These are phyloP conservation scores for Cinclus cinclus DNA, from an alignment of 2,113 vertebrate species.

Conservation along the genomic window DNA sequence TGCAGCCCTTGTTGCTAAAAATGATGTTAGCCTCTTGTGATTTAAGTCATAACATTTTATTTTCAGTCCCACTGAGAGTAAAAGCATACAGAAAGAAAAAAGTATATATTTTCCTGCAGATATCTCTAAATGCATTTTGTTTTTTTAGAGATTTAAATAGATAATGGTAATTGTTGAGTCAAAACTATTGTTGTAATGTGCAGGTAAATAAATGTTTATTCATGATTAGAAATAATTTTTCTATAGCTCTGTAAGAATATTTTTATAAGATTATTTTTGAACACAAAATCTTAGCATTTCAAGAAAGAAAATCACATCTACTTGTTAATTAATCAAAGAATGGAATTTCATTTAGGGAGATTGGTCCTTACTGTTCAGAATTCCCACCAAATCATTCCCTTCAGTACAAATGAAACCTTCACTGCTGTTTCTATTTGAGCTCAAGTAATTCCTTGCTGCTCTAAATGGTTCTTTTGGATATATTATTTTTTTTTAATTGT, in stretches of 20 bases:
- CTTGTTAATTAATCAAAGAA: constrained; percentile 71
- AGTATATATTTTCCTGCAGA: constrained; percentile 71
- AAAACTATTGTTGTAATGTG: constrained; percentile 65
- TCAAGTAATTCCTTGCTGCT: constrained; percentile 28
- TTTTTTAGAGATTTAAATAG: constrained; percentile 77
- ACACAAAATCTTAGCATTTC: constrained; percentile 54
- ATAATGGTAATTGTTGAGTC: constrained; percentile 73
- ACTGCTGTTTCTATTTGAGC: constrained; percentile 46
- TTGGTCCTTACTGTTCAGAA: constrained; percentile 59
- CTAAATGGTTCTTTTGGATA: constrained; percentile 50
- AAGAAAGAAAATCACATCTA: constrained; percentile 59
- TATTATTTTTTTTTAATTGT: constrained; percentile 29
- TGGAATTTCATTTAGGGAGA: constrained; percentile 67
- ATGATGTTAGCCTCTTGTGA: constrained; percentile 95
- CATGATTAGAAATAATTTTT: constrained; percentile 51
- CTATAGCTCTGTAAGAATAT: neutral
- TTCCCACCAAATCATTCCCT: constrained; percentile 56
- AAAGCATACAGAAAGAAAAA: constrained; percentile 78
- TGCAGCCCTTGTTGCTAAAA: constrained; percentile 90
- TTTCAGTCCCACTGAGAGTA: constrained; percentile 84
- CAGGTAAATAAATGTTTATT: constrained; percentile 76
- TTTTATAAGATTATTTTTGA: constrained; percentile 51
- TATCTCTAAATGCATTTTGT: constrained; percentile 72
- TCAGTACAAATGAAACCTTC: constrained; percentile 56
- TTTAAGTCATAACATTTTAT: constrained; percentile 97